These are phyloP conservation scores for Drosophila mulleri DNA, from an alignment of 2,888 invertebrate genomes.

Conservation along the genomic window DNA sequence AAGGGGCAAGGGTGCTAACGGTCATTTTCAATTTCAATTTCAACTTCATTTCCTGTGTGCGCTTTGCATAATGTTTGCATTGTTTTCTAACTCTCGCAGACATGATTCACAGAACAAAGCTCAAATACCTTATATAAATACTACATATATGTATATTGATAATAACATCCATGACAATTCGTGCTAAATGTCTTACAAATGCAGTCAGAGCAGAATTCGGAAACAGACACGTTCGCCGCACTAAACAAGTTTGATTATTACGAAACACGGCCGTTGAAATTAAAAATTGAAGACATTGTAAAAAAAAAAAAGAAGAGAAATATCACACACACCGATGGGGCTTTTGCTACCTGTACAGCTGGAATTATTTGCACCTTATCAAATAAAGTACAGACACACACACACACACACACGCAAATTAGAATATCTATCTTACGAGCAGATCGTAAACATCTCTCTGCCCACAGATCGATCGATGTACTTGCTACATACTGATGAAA, in stretches of 20 bases:
- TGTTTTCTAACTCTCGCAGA: neutral
- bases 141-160: slow-evolving; percentile 26
- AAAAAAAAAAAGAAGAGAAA: slow-evolving; percentile 10
- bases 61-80: neutral
- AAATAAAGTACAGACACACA: slow-evolving; percentile 65
- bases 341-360: slow-evolving; percentile 27
- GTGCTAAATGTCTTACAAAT: slow-evolving; percentile 64
- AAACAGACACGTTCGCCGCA: slow-evolving; percentile 75
- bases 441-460: slow-evolving; percentile 23
- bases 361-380: slow-evolving; percentile 79
- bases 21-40: slow-evolving; percentile 19
- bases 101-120: slow-evolving; percentile 39
- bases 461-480: slow-evolving; percentile 11
- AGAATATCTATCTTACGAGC: slow-evolving; percentile 63
- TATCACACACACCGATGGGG: too few relatives aligned
- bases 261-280: slow-evolving; percentile 78
- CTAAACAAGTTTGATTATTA: slow-evolving; percentile 79
- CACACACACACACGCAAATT: slow-evolving; percentile 58
- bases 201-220: slow-evolving; percentile 76
- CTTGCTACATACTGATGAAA: neutral
- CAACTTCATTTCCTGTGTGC: slow-evolving; percentile 38
- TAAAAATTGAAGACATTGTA: slow-evolving; percentile 68
- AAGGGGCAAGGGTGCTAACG: slow-evolving; percentile 1
- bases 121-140: slow-evolving; percentile 13
- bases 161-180: slow-evolving; percentile 39